Evolutionary conservation across 2,888 invertebrate genomes (phyloP).

Genomic region (Nemoura dubitans): DNA sequence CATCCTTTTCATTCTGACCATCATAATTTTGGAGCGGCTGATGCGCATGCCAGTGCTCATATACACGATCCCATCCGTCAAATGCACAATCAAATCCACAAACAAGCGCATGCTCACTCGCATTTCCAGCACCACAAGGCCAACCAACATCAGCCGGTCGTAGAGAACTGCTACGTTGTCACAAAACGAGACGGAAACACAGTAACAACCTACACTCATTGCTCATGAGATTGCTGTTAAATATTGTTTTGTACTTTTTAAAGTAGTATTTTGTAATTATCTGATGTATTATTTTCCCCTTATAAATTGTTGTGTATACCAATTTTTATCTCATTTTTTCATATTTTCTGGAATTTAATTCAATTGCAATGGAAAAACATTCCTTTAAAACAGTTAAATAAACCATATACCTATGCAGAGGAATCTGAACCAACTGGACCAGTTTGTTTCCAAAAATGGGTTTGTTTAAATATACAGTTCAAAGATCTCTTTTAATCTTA

Average conservation of each 20-base stretch:
- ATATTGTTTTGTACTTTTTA: not conserved
- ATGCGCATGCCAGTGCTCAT: not conserved
- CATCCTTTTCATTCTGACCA: slow-evolving; percentile 19
- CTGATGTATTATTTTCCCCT: no score
- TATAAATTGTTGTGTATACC: no score
- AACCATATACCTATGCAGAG: no score
- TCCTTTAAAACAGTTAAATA: no score
- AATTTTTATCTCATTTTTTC: no score
- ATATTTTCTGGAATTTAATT: no score
- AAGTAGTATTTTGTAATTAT: not conserved
- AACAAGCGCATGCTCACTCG: slow-evolving; percentile 2
- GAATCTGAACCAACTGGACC: no score
- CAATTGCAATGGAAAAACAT: no score
- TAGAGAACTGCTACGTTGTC: slow-evolving; percentile 55
- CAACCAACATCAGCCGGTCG: slow-evolving; percentile 41
- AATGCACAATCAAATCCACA: not conserved
- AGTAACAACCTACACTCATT: slow-evolving; percentile 57
- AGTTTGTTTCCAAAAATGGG: no score
- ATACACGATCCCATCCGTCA: not conserved
- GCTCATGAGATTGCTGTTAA: slow-evolving; percentile 49
- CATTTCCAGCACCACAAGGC: slow-evolving; percentile 37
- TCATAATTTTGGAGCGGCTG: not conserved
- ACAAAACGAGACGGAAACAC: slow-evolving; percentile 56
- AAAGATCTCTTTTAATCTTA: no score
- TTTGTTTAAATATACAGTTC: no score